Conservation (phyloP, 1,140 invertebrate species). For the Cecropterus lyciades region DNA sequence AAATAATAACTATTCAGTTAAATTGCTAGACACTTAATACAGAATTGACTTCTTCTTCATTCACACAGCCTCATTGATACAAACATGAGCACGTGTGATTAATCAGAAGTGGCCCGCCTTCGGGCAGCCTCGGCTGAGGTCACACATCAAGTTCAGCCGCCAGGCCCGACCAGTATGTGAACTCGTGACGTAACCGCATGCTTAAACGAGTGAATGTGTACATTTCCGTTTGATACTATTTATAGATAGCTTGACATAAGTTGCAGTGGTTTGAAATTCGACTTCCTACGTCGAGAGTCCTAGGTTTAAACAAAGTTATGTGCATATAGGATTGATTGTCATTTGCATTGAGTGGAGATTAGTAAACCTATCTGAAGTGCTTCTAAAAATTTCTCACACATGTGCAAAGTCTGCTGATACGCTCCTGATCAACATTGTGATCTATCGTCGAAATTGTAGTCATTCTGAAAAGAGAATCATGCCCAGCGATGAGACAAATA, state of each 20-base stretch:
- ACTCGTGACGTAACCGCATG: conserved; percentile 40
- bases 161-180: conserved; percentile 55
- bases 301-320: no score
- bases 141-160: conserved; percentile 42
- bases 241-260: not conserved
- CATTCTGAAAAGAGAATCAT: no score
- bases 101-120: conserved; percentile 54
- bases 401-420: no score
- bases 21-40: not conserved
- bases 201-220: conserved; percentile 6
- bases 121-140: conserved; percentile 57
- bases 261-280: not conserved
- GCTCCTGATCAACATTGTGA: no score
- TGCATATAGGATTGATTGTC: no score
- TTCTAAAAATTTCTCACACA: no score
- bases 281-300: no score
- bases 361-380: no score
- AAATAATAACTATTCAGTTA: not conserved
- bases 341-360: no score
- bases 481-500: no score
- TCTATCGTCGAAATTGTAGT: no score
- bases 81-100: conserved; percentile 14
- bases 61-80: conserved; percentile 15
- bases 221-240: conserved; percentile 10
- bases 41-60: not conserved